phyloP scores from a whole-genome alignment of 1,140 invertebrate genomes.

The silkworm (Bombyx mori) region DNA sequence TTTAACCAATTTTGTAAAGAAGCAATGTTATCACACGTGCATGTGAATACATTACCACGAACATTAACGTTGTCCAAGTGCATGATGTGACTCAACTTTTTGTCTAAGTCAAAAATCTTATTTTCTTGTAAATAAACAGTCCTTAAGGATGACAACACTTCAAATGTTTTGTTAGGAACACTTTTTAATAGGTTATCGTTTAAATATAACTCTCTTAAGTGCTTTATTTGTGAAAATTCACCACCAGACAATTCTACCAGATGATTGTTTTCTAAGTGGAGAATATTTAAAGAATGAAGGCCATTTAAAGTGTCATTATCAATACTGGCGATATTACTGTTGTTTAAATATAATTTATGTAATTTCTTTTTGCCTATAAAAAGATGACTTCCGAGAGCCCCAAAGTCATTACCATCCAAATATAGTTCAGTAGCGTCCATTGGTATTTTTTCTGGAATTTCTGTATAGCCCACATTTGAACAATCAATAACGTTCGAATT shows the following conservation, averaged over 20 bases:
- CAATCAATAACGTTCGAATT: constrained; percentile 91
- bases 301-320: constrained; percentile 89
- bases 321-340: constrained; percentile 82
- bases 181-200: constrained; percentile 83
- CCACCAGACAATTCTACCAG: constrained; percentile 81
- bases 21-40: constrained; percentile 76
- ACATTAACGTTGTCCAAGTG: constrained; percentile 79
- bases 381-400: constrained; percentile 82
- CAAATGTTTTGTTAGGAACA: constrained; percentile 83
- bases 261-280: constrained; percentile 87
- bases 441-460: constrained; percentile 83
- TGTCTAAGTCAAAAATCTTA: constrained; percentile 80
- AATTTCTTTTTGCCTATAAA: constrained; percentile 91
- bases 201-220: constrained; percentile 85
- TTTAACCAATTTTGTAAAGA: constrained; percentile 78
- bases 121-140: constrained; percentile 85
- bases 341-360: constrained; percentile 85
- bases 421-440: constrained; percentile 93
- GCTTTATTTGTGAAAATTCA: constrained; percentile 82
- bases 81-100: constrained; percentile 75
- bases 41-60: constrained; percentile 79
- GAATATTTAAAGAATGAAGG: constrained; percentile 78
- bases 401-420: constrained; percentile 88
- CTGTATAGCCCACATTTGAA: constrained; percentile 80
- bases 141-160: constrained; percentile 79